Evolutionary conservation across 2,113 vertebrate species (phyloP), one percentile per base, ranked within the genome.

Genomic region (Dunckerocampus dactyliophorus): DNA sequence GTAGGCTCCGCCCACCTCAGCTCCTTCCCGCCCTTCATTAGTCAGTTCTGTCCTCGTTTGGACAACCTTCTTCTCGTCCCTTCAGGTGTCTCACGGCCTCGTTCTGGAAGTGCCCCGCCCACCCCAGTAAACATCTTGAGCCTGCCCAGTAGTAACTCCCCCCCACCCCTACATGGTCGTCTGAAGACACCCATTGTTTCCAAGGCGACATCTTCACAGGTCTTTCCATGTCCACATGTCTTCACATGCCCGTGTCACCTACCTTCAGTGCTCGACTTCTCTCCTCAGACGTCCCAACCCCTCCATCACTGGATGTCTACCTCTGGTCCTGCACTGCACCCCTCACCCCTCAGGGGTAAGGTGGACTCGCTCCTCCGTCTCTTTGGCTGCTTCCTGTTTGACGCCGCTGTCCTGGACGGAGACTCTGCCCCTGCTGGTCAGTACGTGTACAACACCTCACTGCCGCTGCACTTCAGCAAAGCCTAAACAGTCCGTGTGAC

Each of bases 321-420:
- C 39, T n/a, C 62, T 70, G 59, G 1, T 10, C 47, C 55, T 20
- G n/a, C 16, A 39, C 93, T 92, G 0, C 83, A 93, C 2, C 94
- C 95, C 34, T 94, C 95, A 54, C 93, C 95, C 3, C 90, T 89
- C 66, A 92, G 95, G 84, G 94, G 94, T 68, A 94, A 94, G 68
- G 91, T 97, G 87, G 95, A 98, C 88, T 95, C 93, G 80, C 91
- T 97, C 77, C 88, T 98, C 75, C 95, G 96, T 82, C 91, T 98
- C 63, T 97, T 98, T 68, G 95, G 95, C 75, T 91, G 91, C 0
- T 98, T 95, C 95, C 82, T 98, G 69, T 97, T 98, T 79, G 95
- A 97, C 72, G 95, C 95, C 67, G 94, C 93, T 8, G 91, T 95
- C 76, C 91, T 94, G 75, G 92, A 92, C 86, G 65, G 10, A 65